A percentile compares a stretch with the other conserved stretches of the same genome.
phyloP scores from a whole-genome alignment of 2,113 vertebrate genomes.

The Arenaria interpres region DNA sequence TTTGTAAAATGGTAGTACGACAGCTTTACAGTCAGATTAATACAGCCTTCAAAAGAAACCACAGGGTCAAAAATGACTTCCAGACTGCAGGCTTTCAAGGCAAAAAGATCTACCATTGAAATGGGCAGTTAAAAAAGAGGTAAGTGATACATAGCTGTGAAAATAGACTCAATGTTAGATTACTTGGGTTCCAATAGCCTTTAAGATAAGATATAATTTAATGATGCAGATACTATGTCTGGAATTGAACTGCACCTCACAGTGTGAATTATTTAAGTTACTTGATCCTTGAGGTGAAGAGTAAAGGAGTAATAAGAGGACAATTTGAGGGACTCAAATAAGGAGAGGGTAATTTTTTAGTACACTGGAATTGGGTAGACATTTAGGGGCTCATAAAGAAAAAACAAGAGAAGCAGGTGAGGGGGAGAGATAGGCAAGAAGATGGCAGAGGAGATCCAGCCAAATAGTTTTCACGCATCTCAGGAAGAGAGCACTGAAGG shows the following conservation, averaged over 20 bases:
- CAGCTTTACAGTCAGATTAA: slow-evolving; percentile 70
- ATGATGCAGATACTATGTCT: neutral
- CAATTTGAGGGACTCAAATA: neutral
- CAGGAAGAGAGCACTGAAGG: neutral
- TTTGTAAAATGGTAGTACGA: slow-evolving; percentile 55
- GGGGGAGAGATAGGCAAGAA: neutral
- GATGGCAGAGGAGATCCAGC: neutral
- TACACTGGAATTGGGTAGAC: neutral
- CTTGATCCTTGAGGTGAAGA: neutral
- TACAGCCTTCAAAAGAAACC: slow-evolving; percentile 63
- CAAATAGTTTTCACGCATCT: neutral
- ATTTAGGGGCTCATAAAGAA: neutral
- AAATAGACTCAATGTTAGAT: neutral
- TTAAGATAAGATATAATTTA: neutral
- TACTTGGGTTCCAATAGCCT: neutral
- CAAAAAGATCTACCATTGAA: slow-evolving; percentile 43
- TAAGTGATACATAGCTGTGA: neutral
- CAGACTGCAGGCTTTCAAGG: slow-evolving; percentile 39
- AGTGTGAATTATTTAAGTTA: neutral
- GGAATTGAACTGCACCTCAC: neutral
- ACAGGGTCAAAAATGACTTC: slow-evolving; percentile 58
- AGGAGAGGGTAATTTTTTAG: neutral
- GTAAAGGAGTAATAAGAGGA: neutral
- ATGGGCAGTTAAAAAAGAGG: neutral
- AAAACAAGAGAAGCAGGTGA: neutral